These are phyloP conservation scores for Rana temporaria DNA, from an alignment of 2,113 vertebrate genomes.

Conservation along the genomic window DNA sequence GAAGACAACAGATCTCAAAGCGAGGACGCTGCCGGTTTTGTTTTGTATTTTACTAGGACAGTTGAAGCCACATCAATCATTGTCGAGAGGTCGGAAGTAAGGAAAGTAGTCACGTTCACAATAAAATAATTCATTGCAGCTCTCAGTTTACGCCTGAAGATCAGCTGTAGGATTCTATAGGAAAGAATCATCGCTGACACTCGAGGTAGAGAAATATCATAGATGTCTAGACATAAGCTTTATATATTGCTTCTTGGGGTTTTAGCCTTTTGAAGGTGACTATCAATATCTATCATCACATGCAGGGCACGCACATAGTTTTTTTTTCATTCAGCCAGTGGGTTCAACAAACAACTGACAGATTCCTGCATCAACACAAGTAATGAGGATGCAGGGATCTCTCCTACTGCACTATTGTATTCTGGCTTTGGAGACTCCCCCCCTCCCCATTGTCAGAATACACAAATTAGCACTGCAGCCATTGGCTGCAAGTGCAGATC, in stretches of 20 bases:
- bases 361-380: too few species aligned
- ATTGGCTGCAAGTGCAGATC: too few species aligned
- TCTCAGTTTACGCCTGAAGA: conserved; percentile 34
- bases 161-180: conserved; percentile 29
- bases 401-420: too few species aligned
- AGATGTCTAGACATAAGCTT: background rate
- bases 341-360: too few species aligned
- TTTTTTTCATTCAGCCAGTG: too few species aligned
- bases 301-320: too few species aligned
- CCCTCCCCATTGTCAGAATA: too few species aligned
- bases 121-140: conserved; percentile 43
- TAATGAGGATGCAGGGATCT: too few species aligned
- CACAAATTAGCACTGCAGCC: too few species aligned
- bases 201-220: conserved; percentile 31
- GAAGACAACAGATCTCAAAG: conserved; percentile 5
- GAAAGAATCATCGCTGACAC: conserved; percentile 51
- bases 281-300: conserved; percentile 10
- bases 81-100: conserved; percentile 15
- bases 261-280: background rate
- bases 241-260: conserved; percentile 28
- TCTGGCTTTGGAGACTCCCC: too few species aligned
- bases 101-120: conserved; percentile 24
- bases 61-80: conserved; percentile 40
- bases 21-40: background rate
- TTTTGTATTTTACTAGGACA: conserved; percentile 30